Percentiles rank a stretch among this genome's conserved stretches.
phyloP scores from a whole-genome alignment of 2,888 invertebrate species.

The Erebia aethiops region DNA sequence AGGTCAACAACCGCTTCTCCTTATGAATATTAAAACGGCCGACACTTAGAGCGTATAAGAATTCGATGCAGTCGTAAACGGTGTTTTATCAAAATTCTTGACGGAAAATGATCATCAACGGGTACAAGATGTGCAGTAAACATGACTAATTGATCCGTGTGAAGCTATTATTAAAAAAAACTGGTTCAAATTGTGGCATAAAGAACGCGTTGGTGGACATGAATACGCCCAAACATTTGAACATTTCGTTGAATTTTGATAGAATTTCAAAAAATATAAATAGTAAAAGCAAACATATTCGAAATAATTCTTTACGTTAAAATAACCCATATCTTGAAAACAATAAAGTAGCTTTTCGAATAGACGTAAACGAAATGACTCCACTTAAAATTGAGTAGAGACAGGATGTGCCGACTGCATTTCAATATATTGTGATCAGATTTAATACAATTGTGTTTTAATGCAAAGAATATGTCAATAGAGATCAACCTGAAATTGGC shows the following conservation, averaged over 20 bases:
- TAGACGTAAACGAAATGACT: conserved; percentile 3
- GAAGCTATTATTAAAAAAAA: conserved; percentile 41
- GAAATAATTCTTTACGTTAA: conserved; percentile 8
- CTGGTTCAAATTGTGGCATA: conserved; percentile 36
- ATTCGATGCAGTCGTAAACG: conserved; percentile 50
- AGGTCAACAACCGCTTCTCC: conserved; percentile 68
- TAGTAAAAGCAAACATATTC: conserved; percentile 23
- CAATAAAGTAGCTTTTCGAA: conserved; percentile 17
- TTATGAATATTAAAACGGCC: conserved; percentile 72
- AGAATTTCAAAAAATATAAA: conserved; percentile 33
- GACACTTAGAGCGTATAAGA: conserved; percentile 57
- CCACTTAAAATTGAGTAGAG: conserved; percentile 33
- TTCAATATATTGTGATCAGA: conserved; percentile 56
- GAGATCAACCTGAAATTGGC: conserved; percentile 69
- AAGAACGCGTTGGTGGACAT: conserved; percentile 40
- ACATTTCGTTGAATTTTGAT: conserved; percentile 35
- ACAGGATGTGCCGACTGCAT: conserved; percentile 42
- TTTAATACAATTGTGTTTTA: conserved; percentile 59
- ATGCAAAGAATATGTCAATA: conserved; percentile 65
- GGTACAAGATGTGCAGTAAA: conserved; percentile 43
- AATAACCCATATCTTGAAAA: not conserved
- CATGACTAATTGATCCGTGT: conserved; percentile 47
- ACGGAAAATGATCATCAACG: conserved; percentile 47
- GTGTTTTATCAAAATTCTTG: conserved; percentile 45
- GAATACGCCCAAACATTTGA: conserved; percentile 32